Evolutionary conservation across 1,140 invertebrate genomes (phyloP).

Genomic region (Ceratosolen fusciceps): DNA sequence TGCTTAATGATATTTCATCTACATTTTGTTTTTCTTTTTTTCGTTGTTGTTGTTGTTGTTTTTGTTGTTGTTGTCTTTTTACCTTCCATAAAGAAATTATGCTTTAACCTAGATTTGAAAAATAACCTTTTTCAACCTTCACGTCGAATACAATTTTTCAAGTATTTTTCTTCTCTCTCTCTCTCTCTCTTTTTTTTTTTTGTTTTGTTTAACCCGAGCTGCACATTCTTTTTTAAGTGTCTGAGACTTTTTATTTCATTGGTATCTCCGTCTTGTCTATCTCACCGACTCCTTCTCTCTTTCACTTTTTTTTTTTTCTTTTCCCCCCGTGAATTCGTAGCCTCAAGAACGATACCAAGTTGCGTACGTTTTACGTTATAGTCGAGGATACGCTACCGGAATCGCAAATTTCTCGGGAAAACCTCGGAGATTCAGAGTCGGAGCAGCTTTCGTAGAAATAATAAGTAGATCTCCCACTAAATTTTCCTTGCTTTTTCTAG

Average conservation of each 20-base stretch:
- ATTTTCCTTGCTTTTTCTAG: constrained; percentile 11
- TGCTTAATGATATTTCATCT: no score
- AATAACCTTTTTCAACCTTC: background rate
- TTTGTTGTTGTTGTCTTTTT: no score
- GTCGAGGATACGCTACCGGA: constrained; percentile 27
- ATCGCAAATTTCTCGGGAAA: constrained; percentile 33
- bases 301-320: constrained; percentile 1
- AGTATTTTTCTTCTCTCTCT: no score
- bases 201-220: background rate
- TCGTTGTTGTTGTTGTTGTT: no score
- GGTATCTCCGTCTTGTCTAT: constrained; percentile 12
- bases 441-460: constrained; percentile 39
- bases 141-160: constrained; percentile 14
- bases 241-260: constrained; percentile 29
- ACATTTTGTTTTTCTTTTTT: no score
- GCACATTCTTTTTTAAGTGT: constrained; percentile 5
- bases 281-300: no score
- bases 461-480: constrained; percentile 41
- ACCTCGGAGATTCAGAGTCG: constrained; percentile 39
- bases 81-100: background rate
- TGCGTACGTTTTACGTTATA: constrained; percentile 33
- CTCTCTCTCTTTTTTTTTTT: no score
- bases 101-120: background rate
- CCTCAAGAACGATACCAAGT: constrained; percentile 27
- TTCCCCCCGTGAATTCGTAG: constrained; percentile 20